These are phyloP conservation scores for Ladona fulva DNA, from an alignment of 1,140 invertebrate species.

Conservation along the genomic window DNA sequence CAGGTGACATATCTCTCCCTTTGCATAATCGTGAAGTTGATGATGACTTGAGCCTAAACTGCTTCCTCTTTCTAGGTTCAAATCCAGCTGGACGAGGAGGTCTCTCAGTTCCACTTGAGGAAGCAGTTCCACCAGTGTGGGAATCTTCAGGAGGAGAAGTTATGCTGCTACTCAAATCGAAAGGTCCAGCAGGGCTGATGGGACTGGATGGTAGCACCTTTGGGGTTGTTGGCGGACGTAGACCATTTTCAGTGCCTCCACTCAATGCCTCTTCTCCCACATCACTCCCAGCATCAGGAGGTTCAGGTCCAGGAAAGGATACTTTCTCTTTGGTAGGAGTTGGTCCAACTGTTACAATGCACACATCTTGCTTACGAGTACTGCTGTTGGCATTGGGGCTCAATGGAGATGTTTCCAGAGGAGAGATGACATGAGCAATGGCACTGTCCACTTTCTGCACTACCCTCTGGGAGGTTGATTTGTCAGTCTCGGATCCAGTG, in stretches of 20 bases:
- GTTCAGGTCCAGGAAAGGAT: neutral
- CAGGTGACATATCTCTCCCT: constrained; percentile 44
- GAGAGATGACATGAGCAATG: neutral
- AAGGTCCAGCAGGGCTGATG: neutral
- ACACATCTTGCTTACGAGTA: neutral
- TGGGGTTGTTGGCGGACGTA: neutral
- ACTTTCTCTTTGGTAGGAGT: neutral
- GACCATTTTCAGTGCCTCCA: neutral
- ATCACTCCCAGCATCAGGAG: neutral
- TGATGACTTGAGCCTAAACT: constrained; percentile 45
- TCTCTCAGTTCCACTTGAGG: neutral
- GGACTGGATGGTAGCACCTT: neutral
- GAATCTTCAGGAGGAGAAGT: neutral
- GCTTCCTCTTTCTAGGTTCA: neutral
- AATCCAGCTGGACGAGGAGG: neutral
- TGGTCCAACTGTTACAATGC: neutral
- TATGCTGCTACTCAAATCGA: neutral
- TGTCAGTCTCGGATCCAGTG: constrained; percentile 65
- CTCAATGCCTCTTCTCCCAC: neutral
- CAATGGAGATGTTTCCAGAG: neutral
- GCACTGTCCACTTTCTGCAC: neutral
- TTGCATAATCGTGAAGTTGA: constrained; percentile 47
- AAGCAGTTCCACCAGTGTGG: neutral
- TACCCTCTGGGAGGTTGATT: constrained; percentile 49
- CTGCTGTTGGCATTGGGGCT: neutral